Percentiles rank a stretch among this genome's conserved stretches.
These are phyloP conservation scores for Platanista minor DNA, from an alignment of 2,113 vertebrate genomes.

Conservation along the genomic window DNA sequence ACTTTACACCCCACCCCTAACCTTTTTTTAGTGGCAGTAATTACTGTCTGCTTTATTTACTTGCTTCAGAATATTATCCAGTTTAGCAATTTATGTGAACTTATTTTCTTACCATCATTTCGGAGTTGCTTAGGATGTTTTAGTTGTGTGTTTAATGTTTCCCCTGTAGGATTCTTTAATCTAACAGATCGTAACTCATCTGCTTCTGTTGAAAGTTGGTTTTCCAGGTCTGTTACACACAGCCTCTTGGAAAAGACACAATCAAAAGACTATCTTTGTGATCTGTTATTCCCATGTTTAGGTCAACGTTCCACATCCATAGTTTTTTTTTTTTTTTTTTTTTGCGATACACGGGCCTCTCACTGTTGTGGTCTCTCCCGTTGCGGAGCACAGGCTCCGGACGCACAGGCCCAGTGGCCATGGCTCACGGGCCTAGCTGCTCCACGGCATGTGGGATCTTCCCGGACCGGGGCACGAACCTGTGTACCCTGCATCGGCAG, in stretches of 20 bases:
- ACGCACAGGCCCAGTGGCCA: no score
- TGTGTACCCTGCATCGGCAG: no score
- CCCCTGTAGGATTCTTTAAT: neutral
- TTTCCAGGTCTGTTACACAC: neutral
- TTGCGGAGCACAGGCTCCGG: no score
- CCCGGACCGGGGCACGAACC: no score
- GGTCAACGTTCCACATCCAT: neutral
- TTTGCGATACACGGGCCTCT: no score
- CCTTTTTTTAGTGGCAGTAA: neutral
- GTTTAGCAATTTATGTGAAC: neutral
- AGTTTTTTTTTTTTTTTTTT: no score
- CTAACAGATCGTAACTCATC: neutral
- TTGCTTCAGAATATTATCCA: neutral
- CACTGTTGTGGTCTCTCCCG: no score
- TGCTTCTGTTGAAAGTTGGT: neutral
- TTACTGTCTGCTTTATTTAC: neutral
- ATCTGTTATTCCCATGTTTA: neutral
- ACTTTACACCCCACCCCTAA: rapidly evolving
- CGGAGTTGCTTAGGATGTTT: neutral
- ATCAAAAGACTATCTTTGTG: neutral
- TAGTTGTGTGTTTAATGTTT: neutral
- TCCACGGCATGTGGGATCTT: no score
- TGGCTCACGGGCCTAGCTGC: no score
- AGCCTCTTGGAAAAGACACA: neutral
- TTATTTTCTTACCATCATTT: neutral